Evolutionary conservation across 2,888 invertebrate genomes (phyloP).

Genomic region (Allophyes oxyacanthae): DNA sequence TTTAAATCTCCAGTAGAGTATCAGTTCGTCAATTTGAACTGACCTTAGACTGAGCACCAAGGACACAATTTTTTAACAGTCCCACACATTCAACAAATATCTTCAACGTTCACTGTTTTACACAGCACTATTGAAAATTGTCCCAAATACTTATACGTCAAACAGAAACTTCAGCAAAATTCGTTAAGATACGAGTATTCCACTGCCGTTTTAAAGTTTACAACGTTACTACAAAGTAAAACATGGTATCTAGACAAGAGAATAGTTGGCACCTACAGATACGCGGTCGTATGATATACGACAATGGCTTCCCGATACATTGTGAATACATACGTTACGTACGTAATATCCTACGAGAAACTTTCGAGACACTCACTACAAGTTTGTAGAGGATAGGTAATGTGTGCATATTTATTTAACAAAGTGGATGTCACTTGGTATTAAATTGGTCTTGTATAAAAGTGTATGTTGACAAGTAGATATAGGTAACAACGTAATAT

Average conservation of each 20-base stretch:
- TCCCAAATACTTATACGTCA: conserved; percentile 13
- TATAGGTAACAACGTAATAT: background rate
- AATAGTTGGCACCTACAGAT: conserved; percentile 74
- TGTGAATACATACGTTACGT: conserved; percentile 64
- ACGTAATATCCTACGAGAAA: conserved; percentile 65
- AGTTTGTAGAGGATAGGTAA: conserved; percentile 47
- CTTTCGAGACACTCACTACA: conserved; percentile 67
- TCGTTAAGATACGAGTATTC: conserved; percentile 24
- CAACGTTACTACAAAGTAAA: conserved; percentile 63
- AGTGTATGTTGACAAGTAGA: background rate
- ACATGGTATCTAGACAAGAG: conserved; percentile 59
- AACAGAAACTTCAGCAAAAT: conserved; percentile 29
- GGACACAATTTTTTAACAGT: background rate
- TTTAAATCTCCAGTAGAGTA: conserved; percentile 21
- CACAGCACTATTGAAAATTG: background rate
- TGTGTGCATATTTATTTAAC: conserved; percentile 53
- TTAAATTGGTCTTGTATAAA: conserved; percentile 19
- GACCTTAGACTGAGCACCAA: conserved; percentile 16
- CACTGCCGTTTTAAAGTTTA: conserved; percentile 59
- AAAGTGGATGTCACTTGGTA: conserved; percentile 31
- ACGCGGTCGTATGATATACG: conserved; percentile 65
- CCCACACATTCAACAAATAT: background rate
- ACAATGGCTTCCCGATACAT: conserved; percentile 80
- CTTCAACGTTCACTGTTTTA: conserved; percentile 9
- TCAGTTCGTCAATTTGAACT: conserved; percentile 38